Percentiles rank a stretch among this genome's conserved stretches.
phyloP scores from a whole-genome alignment of 2,113 vertebrate genomes.

The Pagrus major region DNA sequence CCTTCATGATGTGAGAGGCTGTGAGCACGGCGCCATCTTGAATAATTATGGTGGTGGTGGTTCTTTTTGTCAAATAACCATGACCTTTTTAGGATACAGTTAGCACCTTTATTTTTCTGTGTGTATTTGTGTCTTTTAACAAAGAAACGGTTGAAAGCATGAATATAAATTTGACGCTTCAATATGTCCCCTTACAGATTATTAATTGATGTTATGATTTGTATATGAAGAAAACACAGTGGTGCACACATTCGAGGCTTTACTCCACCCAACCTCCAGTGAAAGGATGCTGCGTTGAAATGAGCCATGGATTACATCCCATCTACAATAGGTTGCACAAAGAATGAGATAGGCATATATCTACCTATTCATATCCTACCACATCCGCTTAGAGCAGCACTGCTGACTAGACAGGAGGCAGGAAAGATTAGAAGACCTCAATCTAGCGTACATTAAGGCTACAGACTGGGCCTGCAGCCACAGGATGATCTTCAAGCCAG shows the following conservation, averaged over 20 bases:
- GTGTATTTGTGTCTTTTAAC: no score
- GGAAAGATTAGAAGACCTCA: slow-evolving; percentile 31
- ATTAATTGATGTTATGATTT: neutral
- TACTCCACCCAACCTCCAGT: neutral
- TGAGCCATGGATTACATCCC: slow-evolving; percentile 30
- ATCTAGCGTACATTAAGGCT: slow-evolving; percentile 16
- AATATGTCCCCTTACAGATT: neutral
- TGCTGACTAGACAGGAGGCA: slow-evolving; percentile 44
- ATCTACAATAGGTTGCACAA: slow-evolving; percentile 31
- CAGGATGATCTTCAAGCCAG: slow-evolving; percentile 29
- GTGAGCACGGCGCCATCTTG: no score
- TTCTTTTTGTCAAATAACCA: slow-evolving; percentile 1
- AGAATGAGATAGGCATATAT: slow-evolving; percentile 19
- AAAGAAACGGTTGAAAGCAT: no score
- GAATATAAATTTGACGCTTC: neutral
- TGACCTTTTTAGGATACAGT: no score
- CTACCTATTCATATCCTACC: slow-evolving; percentile 21
- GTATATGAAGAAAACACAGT: neutral
- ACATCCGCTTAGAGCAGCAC: slow-evolving; percentile 30
- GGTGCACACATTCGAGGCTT: neutral
- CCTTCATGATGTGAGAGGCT: no score
- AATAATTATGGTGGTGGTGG: no score
- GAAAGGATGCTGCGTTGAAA: slow-evolving; percentile 13
- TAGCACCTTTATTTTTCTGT: no score
- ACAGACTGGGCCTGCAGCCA: slow-evolving; percentile 44